Percentiles rank a stretch among this genome's conserved stretches.
phyloP scores from a whole-genome alignment of 2,797 vertebrate genomes.

The Mus caroli region DNA sequence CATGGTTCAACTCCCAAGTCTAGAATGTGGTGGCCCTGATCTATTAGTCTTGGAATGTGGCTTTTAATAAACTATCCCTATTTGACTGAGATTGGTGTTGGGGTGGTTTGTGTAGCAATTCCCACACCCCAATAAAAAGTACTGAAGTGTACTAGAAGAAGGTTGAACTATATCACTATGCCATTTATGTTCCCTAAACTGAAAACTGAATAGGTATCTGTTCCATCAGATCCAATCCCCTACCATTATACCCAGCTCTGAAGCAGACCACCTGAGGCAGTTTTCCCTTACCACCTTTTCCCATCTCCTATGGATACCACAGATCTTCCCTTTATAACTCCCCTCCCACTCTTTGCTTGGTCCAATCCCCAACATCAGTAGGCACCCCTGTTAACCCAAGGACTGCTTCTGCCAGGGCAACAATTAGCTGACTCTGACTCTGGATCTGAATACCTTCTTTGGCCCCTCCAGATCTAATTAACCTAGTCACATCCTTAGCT shows the following conservation, averaged over 20 bases:
- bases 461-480: not conserved
- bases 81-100: not conserved
- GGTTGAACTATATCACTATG: not conserved
- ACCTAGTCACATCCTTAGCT: not conserved
- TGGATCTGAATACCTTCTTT: not conserved
- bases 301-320: not conserved
- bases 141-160: not conserved
- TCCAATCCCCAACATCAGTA: not conserved
- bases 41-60: not conserved
- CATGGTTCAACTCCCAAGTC: not conserved
- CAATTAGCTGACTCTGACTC: not conserved
- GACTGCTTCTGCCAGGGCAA: not conserved
- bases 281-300: not conserved
- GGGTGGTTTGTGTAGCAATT: not conserved
- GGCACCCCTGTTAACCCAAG: not conserved
- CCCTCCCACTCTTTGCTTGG: not conserved
- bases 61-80: not conserved
- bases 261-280: not conserved
- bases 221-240: not conserved
- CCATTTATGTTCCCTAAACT: not conserved
- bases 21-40: not conserved
- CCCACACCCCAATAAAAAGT: not conserved
- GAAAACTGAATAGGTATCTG: not conserved
- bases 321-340: not conserved
- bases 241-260: not conserved